phyloP scores from a whole-genome alignment of 1,140 invertebrate genomes.

The Brachionus angularis region DNA sequence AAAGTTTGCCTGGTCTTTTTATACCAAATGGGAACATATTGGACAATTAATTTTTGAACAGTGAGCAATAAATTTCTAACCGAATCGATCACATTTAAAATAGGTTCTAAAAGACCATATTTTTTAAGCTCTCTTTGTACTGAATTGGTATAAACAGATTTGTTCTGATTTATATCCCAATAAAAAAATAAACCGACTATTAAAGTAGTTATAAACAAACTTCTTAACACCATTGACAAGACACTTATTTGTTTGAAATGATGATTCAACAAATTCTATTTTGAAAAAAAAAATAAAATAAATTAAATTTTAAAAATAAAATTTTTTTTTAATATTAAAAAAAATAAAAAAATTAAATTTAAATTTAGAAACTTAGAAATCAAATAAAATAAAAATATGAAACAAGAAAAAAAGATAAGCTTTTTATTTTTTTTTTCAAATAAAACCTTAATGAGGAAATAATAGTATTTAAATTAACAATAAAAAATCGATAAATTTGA shows the following conservation, averaged over 20 bases:
- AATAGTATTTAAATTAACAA: no score
- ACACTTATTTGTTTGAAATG: not conserved
- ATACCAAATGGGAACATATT: conserved; percentile 26
- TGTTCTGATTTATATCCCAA: conserved; percentile 28
- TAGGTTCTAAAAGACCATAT: conserved; percentile 27
- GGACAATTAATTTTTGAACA: conserved; percentile 12
- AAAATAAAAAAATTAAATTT: no score
- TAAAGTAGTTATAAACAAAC: not conserved
- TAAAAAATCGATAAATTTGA: no score
- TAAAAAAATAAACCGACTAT: conserved; percentile 12
- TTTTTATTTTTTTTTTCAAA: no score
- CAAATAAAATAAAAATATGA: no score
- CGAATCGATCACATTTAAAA: conserved; percentile 6
- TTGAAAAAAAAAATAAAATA: no score
- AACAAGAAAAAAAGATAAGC: no score
- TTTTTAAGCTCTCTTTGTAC: conserved; percentile 13
- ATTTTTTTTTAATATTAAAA: no score
- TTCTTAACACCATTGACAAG: conserved; percentile 12
- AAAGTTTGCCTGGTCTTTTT: not conserved
- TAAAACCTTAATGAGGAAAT: no score
- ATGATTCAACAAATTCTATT: not conserved
- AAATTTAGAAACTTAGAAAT: no score
- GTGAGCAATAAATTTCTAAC: not conserved
- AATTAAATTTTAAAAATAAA: no score
- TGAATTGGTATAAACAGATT: conserved; percentile 33